Percentiles rank a stretch among this genome's conserved stretches.
Evolutionary conservation across 2,888 invertebrate genomes (phyloP).

Genomic region (Hydroisotoma schaefferi): DNA sequence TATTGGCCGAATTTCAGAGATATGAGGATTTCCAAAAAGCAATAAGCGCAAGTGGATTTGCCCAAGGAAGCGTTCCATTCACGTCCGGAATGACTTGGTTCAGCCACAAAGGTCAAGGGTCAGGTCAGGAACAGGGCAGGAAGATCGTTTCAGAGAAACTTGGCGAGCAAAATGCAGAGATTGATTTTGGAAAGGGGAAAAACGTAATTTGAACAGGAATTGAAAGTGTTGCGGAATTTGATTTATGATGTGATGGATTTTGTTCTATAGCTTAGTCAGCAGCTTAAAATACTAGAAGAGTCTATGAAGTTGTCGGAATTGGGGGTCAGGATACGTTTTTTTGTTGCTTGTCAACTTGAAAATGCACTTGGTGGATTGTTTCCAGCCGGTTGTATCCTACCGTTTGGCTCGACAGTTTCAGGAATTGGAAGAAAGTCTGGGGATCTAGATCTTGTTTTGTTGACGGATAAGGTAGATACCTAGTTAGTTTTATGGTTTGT

Average conservation of each 20-base stretch:
- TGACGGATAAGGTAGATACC: constrained; percentile 40
- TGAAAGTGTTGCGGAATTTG: neutral
- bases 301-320: constrained; percentile 36
- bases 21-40: constrained; percentile 32
- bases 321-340: constrained; percentile 38
- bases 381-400: constrained; percentile 43
- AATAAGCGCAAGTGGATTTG: constrained; percentile 23
- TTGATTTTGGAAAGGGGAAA: constrained; percentile 35
- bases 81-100: constrained; percentile 38
- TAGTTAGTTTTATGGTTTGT: constrained; percentile 3
- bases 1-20: constrained; percentile 42
- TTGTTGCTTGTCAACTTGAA: constrained; percentile 43
- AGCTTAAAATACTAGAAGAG: constrained; percentile 33
- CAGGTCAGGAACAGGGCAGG: neutral
- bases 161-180: neutral
- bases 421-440: constrained; percentile 46
- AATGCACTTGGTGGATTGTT: constrained; percentile 34
- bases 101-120: constrained; percentile 16
- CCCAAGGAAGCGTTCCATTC: constrained; percentile 39
- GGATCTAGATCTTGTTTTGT: constrained; percentile 44
- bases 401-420: constrained; percentile 47
- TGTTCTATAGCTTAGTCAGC: constrained; percentile 29
- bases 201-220: constrained; percentile 17
- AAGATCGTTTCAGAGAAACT: constrained; percentile 27
- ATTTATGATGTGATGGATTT: constrained; percentile 1